Conservation (phyloP, 2,113 vertebrate genomes). For the Collichthys lucidus region DNA sequence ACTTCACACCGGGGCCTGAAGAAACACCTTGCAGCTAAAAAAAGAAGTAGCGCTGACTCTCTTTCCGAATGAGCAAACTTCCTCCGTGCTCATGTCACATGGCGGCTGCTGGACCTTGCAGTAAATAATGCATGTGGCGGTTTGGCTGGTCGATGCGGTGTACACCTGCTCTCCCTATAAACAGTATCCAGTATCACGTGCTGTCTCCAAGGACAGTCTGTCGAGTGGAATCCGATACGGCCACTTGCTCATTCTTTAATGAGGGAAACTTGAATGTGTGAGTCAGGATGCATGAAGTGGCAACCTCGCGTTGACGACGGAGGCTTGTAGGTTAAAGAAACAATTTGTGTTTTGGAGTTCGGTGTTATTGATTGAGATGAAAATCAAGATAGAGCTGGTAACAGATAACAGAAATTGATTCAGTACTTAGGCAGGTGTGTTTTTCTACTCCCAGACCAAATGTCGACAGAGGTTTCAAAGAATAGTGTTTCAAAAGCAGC, state of each 20-base stretch:
- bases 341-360: neutral
- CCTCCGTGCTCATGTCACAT: conserved; percentile 58
- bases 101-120: conserved; percentile 43
- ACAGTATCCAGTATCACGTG: conserved; percentile 70
- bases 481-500: neutral
- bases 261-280: conserved; percentile 50
- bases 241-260: conserved; percentile 61
- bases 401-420: neutral
- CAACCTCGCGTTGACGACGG: neutral
- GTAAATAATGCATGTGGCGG: conserved; percentile 79
- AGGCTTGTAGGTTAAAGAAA: conserved; percentile 7
- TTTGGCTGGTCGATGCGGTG: conserved; percentile 44
- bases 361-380: neutral
- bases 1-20: conserved; percentile 61
- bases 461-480: neutral
- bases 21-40: conserved; percentile 68
- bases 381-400: neutral
- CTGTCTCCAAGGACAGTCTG: conserved; percentile 59
- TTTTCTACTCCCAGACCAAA: neutral
- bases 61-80: conserved; percentile 55
- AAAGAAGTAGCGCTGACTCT: conserved; percentile 64
- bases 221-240: conserved; percentile 70
- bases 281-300: conserved; percentile 21
- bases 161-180: conserved; percentile 70
- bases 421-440: neutral